Evolutionary conservation across 2,113 vertebrate genomes (phyloP).

Genomic region (Leptosomus discolor): DNA sequence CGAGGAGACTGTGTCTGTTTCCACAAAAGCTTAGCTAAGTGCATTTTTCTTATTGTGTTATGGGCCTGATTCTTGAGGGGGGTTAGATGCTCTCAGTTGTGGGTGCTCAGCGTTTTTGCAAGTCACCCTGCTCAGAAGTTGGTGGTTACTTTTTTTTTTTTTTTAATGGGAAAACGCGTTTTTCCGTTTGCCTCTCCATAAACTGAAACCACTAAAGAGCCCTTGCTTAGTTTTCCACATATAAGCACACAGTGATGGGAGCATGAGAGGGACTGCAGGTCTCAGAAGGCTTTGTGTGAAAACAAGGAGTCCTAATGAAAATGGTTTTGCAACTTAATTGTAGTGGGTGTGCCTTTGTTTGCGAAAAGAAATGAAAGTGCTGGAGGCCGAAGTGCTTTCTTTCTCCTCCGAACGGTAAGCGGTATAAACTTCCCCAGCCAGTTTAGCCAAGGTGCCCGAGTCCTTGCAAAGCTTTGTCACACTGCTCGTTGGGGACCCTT

Average conservation of each 20-base stretch:
- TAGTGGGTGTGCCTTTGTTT: constrained; percentile 50
- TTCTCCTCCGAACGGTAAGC: background rate
- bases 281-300: background rate
- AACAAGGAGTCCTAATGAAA: constrained; percentile 22
- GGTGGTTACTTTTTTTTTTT: background rate
- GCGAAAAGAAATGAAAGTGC: constrained; percentile 25
- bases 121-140: background rate
- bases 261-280: background rate
- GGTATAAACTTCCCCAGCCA: background rate
- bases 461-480: background rate
- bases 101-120: constrained; percentile 16
- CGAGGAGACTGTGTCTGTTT: background rate
- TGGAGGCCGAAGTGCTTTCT: constrained; percentile 32
- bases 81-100: background rate
- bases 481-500: background rate
- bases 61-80: background rate
- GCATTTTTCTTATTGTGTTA: constrained; percentile 3
- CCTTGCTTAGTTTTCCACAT: background rate
- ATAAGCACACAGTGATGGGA: background rate
- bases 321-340: constrained; percentile 40
- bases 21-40: constrained; percentile 49
- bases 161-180: background rate
- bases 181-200: background rate
- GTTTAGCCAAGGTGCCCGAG: background rate
- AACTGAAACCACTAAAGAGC: background rate